Evolutionary conservation across 2,888 invertebrate genomes (phyloP).

Genomic region (Nycteola revayana): DNA sequence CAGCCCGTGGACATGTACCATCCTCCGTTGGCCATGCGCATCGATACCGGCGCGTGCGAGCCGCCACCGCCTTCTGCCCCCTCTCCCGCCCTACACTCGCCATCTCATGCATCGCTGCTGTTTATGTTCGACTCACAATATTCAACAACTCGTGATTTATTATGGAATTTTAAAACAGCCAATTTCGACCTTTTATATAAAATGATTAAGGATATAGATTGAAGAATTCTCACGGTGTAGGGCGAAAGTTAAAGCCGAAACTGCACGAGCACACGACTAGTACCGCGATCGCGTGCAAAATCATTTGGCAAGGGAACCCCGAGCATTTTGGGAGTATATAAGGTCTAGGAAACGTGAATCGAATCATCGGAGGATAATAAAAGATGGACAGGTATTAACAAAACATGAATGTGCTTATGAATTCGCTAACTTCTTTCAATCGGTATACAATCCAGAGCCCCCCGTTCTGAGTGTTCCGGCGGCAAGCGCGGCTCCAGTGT

Average conservation of each 20-base stretch:
- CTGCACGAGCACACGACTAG: background rate
- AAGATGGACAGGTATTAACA: background rate
- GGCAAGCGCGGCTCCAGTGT: background rate
- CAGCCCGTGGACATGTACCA: too few relatives aligned
- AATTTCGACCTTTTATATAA: too few relatives aligned
- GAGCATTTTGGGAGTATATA: constrained; percentile 8
- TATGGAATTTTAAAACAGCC: too few relatives aligned
- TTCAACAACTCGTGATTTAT: too few relatives aligned
- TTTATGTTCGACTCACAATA: too few relatives aligned
- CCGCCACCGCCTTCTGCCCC: too few relatives aligned
- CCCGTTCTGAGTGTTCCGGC: constrained; percentile 2
- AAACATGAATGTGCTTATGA: constrained; percentile 3
- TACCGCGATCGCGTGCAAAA: constrained; percentile 2
- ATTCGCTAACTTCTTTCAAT: constrained; percentile 2
- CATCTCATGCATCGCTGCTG: too few relatives aligned
- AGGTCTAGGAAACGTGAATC: background rate
- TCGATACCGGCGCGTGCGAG: too few relatives aligned
- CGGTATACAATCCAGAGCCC: constrained; percentile 6
- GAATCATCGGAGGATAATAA: background rate
- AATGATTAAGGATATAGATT: too few relatives aligned
- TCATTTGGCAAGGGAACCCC: constrained; percentile 4
- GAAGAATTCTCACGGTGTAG: background rate
- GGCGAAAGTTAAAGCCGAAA: background rate
- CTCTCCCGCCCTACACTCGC: too few relatives aligned
- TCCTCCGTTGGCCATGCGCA: too few relatives aligned